Evolutionary conservation across 2,797 vertebrate genomes (phyloP).

Genomic region (Clarias pachynema): DNA sequence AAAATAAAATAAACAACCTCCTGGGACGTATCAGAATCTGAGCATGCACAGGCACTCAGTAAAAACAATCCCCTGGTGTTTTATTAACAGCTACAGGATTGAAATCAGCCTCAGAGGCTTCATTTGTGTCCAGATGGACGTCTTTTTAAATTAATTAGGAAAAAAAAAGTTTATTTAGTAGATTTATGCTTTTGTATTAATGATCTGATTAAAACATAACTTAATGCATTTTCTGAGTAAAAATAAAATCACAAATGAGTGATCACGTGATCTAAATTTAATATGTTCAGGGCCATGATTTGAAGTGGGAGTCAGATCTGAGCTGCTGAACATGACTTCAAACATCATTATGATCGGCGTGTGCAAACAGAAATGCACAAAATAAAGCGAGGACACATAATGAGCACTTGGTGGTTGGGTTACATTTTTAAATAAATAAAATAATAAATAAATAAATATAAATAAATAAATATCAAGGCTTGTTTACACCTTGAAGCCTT

Average conservation of each 20-base stretch:
- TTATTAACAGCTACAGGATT: neutral
- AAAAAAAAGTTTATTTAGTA: neutral
- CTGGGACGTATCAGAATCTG: neutral
- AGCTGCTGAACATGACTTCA: neutral
- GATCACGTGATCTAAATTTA: neutral
- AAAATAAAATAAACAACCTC: neutral
- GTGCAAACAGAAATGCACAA: neutral
- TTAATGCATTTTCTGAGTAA: neutral
- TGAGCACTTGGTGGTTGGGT: neutral
- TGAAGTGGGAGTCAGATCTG: neutral
- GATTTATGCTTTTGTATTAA: neutral
- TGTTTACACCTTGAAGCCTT: constrained; percentile 45
- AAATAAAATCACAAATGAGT: neutral
- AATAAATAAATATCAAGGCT: neutral
- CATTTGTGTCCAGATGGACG: neutral
- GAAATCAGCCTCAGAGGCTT: constrained; percentile 1
- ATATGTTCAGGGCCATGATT: neutral
- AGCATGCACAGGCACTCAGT: neutral
- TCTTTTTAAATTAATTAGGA: neutral
- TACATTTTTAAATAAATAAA: neutral
- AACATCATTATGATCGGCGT: neutral
- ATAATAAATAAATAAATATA: neutral
- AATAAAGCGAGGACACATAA: neutral
- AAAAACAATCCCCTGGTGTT: constrained; percentile 8
- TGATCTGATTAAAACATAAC: neutral